These are phyloP conservation scores for Halcyon malimbica DNA, from an alignment of 2,113 vertebrate genomes.

Conservation along the genomic window DNA sequence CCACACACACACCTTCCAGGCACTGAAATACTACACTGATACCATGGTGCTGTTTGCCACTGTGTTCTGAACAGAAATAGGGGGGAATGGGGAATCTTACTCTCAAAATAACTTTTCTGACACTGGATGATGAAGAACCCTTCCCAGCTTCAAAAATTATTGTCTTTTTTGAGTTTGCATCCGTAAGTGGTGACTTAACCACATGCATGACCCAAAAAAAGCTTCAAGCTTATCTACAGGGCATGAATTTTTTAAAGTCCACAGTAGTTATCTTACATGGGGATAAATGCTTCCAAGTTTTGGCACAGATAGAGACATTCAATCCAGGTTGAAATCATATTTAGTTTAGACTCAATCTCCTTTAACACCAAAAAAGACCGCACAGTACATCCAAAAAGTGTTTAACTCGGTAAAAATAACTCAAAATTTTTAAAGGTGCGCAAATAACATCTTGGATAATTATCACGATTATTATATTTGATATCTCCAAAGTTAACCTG, in stretches of 20 bases:
- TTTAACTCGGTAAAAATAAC: neutral
- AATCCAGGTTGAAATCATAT: neutral
- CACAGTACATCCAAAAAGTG: neutral
- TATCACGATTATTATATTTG: neutral
- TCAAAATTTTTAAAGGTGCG: neutral
- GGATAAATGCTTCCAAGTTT: neutral
- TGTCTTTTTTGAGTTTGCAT: neutral
- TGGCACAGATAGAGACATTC: neutral
- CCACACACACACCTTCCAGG: neutral
- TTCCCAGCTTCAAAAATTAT: neutral
- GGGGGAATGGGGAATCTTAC: neutral
- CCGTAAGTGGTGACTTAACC: neutral
- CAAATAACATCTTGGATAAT: neutral
- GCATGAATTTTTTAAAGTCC: neutral
- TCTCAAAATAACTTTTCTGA: neutral
- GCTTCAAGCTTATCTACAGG: neutral
- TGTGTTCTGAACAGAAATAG: neutral
- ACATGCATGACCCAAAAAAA: neutral
- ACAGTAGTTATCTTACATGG: neutral
- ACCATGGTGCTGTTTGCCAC: neutral
- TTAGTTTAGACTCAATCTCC: neutral
- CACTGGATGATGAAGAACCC: neutral
- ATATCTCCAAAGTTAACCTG: accelerated
- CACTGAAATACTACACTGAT: accelerated
- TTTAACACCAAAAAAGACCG: neutral